Percentiles rank a stretch among this genome's conserved stretches.
Evolutionary conservation across 2,888 invertebrate species (phyloP).

Genomic region (Xestia ashworthii): DNA sequence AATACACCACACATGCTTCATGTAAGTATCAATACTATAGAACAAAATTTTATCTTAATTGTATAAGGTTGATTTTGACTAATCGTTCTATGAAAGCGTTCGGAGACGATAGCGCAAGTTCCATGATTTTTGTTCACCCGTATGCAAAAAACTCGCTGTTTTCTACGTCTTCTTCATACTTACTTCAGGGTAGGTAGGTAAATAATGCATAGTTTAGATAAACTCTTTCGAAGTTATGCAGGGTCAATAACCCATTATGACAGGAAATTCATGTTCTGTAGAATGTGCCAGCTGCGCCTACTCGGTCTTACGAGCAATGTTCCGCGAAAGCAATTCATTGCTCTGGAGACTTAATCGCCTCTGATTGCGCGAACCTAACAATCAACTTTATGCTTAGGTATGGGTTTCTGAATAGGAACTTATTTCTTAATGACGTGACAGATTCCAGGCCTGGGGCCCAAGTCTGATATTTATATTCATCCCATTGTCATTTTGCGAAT

Average conservation of each 20-base stretch:
- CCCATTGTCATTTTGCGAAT: too few relatives aligned
- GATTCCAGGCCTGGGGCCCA: not conserved
- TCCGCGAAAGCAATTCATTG: conserved; percentile 61
- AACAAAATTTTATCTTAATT: too few relatives aligned
- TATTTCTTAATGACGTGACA: conserved; percentile 12
- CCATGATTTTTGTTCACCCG: too few relatives aligned
- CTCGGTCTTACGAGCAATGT: conserved; percentile 59
- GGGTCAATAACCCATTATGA: not conserved
- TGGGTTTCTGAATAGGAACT: conserved; percentile 50
- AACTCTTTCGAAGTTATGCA: not conserved
- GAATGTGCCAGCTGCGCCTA: conserved; percentile 62
- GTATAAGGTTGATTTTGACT: too few relatives aligned
- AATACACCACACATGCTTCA: too few relatives aligned
- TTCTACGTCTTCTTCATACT: too few relatives aligned
- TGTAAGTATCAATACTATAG: not conserved
- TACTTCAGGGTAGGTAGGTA: too few relatives aligned
- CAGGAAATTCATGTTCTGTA: conserved; percentile 15
- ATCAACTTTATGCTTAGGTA: conserved; percentile 62
- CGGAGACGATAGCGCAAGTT: too few relatives aligned
- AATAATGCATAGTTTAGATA: not conserved
- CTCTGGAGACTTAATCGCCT: conserved; percentile 66
- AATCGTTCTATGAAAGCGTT: too few relatives aligned
- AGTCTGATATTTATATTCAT: too few relatives aligned
- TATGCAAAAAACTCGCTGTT: too few relatives aligned
- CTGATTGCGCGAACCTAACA: conserved; percentile 62